Percentiles rank a stretch among this genome's conserved stretches.
Conservation (phyloP, 2,113 vertebrate species). For the Brachionichthys hirsutus region DNA sequence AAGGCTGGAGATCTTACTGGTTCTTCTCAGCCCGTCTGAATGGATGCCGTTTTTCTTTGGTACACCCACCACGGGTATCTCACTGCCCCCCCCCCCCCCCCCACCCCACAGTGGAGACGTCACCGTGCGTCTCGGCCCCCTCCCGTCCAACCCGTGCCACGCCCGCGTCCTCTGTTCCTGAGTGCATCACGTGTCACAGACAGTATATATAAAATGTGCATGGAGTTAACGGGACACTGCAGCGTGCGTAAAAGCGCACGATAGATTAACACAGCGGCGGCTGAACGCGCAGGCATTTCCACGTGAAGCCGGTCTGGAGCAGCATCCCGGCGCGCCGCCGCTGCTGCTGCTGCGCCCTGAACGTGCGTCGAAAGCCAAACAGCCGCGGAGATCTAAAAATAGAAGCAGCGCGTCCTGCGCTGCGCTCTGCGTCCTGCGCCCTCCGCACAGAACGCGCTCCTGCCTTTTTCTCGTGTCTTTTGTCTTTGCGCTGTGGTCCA, state of each 20-base stretch:
- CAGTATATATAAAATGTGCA: constrained; percentile 63
- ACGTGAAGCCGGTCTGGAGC: constrained; percentile 56
- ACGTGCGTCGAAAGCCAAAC: constrained; percentile 80
- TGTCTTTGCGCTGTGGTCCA: constrained; percentile 37
- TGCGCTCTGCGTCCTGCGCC: constrained; percentile 55
- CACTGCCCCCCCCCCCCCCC: constrained; percentile 69
- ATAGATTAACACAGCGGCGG: constrained; percentile 9
- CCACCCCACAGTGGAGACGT: constrained; percentile 40
- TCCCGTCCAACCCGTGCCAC: constrained; percentile 51
- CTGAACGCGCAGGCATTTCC: constrained; percentile 45
- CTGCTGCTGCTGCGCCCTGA: constrained; percentile 73
- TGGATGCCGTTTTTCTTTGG: constrained; percentile 37
- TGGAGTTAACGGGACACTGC: constrained; percentile 36
- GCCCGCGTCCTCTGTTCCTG: constrained; percentile 62
- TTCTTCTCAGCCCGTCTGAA: constrained; percentile 32
- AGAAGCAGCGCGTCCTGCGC: constrained; percentile 65
- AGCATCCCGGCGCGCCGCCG: constrained; percentile 69
- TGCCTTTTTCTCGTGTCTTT: constrained; percentile 18
- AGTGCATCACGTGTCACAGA: constrained; percentile 47
- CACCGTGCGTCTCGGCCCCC: constrained; percentile 27
- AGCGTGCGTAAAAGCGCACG: constrained; percentile 17
- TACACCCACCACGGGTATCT: constrained; percentile 35
- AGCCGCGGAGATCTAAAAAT: constrained; percentile 75
- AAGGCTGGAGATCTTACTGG: constrained; percentile 15
- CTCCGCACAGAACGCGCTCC: constrained; percentile 54